Conservation (phyloP, 2,113 vertebrate species). For the Malurus elegans region DNA sequence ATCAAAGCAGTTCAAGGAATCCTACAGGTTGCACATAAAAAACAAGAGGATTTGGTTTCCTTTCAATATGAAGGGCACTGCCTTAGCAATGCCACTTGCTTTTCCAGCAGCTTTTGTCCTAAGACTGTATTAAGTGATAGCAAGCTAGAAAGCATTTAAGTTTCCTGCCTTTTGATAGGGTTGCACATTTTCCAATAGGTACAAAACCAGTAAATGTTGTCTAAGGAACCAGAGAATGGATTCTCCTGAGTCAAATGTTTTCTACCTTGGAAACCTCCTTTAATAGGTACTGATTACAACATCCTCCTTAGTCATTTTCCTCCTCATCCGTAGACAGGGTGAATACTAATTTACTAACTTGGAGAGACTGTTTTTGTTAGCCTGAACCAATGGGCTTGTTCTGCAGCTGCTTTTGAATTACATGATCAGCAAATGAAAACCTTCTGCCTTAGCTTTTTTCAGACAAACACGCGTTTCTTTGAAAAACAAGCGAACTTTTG, state of each 20-base stretch:
- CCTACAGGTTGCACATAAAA: constrained; percentile 54
- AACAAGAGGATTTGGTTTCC: neutral
- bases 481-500: constrained; percentile 11
- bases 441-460: neutral
- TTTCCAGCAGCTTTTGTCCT: constrained; percentile 7
- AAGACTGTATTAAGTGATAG: neutral
- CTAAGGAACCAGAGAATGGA: neutral
- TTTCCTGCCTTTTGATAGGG: neutral
- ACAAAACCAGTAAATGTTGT: neutral
- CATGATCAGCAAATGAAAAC: constrained; percentile 47
- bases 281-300: neutral
- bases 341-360: constrained; percentile 36
- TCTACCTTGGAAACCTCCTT: neutral
- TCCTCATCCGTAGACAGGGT: neutral
- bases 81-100: neutral
- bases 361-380: constrained; percentile 23
- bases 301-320: neutral
- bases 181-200: neutral
- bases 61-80: neutral
- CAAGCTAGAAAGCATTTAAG: neutral
- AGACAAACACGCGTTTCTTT: neutral
- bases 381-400: neutral
- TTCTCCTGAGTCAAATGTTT: neutral
- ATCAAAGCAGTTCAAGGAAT: constrained; percentile 21
- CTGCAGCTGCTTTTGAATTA: constrained; percentile 29